Conservation (phyloP, 2,113 vertebrate species). For the Cephalopholis sonnerati region DNA sequence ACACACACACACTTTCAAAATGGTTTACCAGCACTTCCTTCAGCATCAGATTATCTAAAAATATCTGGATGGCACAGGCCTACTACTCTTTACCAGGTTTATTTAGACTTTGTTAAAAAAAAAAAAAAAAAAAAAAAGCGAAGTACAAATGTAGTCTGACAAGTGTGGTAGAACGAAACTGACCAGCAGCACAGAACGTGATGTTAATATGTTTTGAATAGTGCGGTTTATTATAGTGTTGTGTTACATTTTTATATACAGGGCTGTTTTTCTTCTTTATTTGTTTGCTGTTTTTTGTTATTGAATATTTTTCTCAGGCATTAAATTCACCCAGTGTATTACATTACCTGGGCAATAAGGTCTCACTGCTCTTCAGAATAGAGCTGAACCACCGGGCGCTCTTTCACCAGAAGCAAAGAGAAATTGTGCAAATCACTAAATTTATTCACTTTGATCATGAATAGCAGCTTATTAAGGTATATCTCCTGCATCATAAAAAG, state of each 20-base stretch:
- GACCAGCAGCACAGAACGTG: slow-evolving; percentile 6
- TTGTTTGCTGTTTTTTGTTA: too few relatives aligned
- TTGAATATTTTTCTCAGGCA: neutral
- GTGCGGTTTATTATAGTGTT: neutral
- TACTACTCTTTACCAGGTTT: slow-evolving; percentile 47
- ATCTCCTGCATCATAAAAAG: slow-evolving; percentile 31
- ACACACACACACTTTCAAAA: slow-evolving; percentile 40
- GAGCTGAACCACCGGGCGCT: neutral
- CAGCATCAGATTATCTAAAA: slow-evolving; percentile 58
- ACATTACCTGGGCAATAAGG: neutral
- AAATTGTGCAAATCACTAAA: slow-evolving; percentile 24
- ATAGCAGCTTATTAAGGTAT: slow-evolving; percentile 28
- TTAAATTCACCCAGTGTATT: slow-evolving; percentile 1
- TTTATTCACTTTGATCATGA: slow-evolving; percentile 64
- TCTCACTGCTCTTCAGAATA: neutral
- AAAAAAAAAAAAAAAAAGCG: neutral
- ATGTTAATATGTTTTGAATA: slow-evolving; percentile 21
- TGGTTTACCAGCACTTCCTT: slow-evolving; percentile 62
- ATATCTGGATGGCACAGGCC: slow-evolving; percentile 27
- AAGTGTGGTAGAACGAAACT: slow-evolving; percentile 7
- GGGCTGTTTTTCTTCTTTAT: neutral
- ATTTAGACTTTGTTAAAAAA: slow-evolving; percentile 9
- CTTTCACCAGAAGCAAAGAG: slow-evolving; percentile 30
- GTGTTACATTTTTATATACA: neutral
- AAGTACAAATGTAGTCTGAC: slow-evolving; percentile 29